Base-by-base conservation (phyloP, 2,113 vertebrate genomes). In the Anthoscopus minutus region DNA sequence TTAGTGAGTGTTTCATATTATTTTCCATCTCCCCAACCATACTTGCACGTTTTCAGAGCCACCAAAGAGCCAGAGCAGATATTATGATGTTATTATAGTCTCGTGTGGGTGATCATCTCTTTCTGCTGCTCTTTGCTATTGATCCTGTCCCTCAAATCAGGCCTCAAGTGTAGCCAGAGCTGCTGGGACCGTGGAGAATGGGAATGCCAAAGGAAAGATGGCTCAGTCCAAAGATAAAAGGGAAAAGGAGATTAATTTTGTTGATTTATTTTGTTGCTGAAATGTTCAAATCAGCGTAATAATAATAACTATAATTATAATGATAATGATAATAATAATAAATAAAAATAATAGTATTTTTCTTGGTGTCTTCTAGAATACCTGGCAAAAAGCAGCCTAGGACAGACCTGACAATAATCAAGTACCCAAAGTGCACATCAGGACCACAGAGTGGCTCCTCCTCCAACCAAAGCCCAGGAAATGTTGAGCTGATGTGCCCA, bases 1-100 rank as follows among this genome's bases (percentile, higher is more conserved):
- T 74, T 65, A 91, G 78, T 89, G 96, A 93, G 67, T 96, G 96
- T 93, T 96, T 97, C 96, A 48, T 93, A 93, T 97, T 97, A 96
- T 88, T 93, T 95, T 96, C 92, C 96, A 94, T 95, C 93, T 92
- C 72, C 88, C 91, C 94, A 54, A 83, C 86, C 47, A 11, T 64
- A 62, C 38, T 94, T 94, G 88, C 91, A 96, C 51, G 28, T 93
- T 96, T 94, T 69, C 47, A 53, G 93, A 96, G 94, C 84, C 94
- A 96, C 92, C 11, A 67, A 96, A 91, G 94, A 96, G 65, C 85
- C 94, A 87, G 67, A 94, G 96, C 65, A 94, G 92, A 93, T 92
- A 88, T 72, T 45, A 28, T n/a, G 38, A 38, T 61, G 38, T 61
- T 69, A 33, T 69, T 86, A 42, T 31, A 18, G 28, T 57, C 89